phyloP scores from a whole-genome alignment of 2,797 vertebrate species.

The Takifugu ocellatus region DNA sequence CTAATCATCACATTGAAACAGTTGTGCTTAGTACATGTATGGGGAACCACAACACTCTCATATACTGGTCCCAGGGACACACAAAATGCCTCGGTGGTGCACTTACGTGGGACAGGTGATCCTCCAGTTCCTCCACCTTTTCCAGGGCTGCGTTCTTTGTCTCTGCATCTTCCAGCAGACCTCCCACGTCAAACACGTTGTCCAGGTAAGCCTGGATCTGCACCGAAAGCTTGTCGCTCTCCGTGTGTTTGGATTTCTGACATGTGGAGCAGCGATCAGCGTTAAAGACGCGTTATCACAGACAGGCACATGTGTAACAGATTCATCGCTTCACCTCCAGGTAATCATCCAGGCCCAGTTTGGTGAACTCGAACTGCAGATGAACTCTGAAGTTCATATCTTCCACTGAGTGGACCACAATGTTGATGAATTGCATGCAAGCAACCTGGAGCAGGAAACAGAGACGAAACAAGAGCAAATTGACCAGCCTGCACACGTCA shows the following conservation, averaged over 20 bases:
- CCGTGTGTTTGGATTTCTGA: slow-evolving; percentile 94
- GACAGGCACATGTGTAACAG: neutral
- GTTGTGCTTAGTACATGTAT: slow-evolving; percentile 48
- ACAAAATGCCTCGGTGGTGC: slow-evolving; percentile 50
- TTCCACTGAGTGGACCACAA: slow-evolving; percentile 95
- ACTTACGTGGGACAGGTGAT: slow-evolving; percentile 94
- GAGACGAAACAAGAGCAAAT: neutral
- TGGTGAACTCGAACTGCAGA: slow-evolving; percentile 94
- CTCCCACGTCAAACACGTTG: slow-evolving; percentile 96
- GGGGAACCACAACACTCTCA: slow-evolving; percentile 50
- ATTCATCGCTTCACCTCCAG: slow-evolving; percentile 81
- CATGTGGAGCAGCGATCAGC: slow-evolving; percentile 5
- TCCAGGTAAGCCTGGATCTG: slow-evolving; percentile 98
- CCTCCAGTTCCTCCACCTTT: slow-evolving; percentile 97
- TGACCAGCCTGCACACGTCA: neutral
- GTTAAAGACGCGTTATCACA: neutral
- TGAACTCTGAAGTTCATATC: slow-evolving; percentile 98
- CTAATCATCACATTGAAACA: slow-evolving; percentile 52
- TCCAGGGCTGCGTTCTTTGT: slow-evolving; percentile 97
- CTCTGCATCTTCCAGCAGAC: slow-evolving; percentile 93
- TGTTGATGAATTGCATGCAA: slow-evolving; percentile 99
- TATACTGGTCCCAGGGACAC: slow-evolving; percentile 31
- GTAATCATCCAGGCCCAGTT: slow-evolving; percentile 92
- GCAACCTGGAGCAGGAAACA: slow-evolving; percentile 79
- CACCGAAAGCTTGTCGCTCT: slow-evolving; percentile 96